Evolutionary conservation across 2,888 invertebrate species (phyloP).

Genomic region (Incurvaria masculella): DNA sequence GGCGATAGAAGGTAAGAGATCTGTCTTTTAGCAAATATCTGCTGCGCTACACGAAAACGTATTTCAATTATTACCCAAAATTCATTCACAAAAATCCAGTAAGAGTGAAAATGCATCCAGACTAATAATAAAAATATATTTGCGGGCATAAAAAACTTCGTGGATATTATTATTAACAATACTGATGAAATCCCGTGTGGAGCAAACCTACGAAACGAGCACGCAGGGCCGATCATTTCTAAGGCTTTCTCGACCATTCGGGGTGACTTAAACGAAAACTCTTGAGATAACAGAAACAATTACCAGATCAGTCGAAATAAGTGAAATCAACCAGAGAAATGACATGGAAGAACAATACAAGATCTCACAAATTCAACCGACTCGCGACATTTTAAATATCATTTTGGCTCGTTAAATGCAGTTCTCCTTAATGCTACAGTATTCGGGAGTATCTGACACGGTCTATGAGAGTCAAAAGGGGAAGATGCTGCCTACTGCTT

Average conservation of each 20-base stretch:
- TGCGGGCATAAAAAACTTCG: background rate
- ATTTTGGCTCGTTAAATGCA: background rate
- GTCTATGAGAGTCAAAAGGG: background rate
- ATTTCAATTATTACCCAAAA: background rate
- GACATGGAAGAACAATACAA: background rate
- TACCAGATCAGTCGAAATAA: background rate
- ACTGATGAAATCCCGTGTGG: background rate
- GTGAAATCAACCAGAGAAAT: background rate
- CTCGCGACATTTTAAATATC: background rate
- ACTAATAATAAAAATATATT: background rate
- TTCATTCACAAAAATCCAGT: too few relatives aligned
- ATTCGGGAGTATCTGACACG: background rate
- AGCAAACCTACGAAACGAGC: background rate
- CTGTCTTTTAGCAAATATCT: too few relatives aligned
- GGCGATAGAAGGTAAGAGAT: background rate
- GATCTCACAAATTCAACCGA: background rate
- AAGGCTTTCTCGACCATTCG: background rate
- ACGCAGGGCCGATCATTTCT: background rate
- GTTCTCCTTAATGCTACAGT: background rate
- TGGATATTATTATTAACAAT: background rate
- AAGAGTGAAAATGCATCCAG: too few relatives aligned
- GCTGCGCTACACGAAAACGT: background rate
- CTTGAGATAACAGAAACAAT: background rate
- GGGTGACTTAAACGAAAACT: background rate
- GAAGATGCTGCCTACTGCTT: constrained; percentile 36